phyloP scores from a whole-genome alignment of 35 echinoderm and acorn worm genomes.

The Hemicentrotus pulcherrimus region DNA sequence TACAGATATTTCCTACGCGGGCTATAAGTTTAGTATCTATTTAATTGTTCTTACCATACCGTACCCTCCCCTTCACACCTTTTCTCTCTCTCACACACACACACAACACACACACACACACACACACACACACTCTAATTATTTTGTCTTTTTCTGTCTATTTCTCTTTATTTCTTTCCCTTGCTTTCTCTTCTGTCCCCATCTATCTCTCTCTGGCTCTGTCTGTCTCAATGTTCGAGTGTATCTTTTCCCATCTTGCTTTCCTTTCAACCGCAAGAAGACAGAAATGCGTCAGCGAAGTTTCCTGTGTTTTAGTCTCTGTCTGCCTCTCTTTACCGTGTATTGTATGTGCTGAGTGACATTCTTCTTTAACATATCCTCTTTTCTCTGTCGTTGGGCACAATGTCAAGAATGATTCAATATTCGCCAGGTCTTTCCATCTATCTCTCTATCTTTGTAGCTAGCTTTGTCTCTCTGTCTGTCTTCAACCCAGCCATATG shows the following conservation, averaged over 20 bases:
- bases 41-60: too few relatives aligned
- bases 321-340: not conserved
- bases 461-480: too few relatives aligned
- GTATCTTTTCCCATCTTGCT: not conserved
- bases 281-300: not conserved
- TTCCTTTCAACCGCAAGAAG: not conserved
- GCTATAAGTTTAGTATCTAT: too few relatives aligned
- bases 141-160: not conserved
- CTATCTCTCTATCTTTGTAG: not conserved
- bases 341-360: not conserved
- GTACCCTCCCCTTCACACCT: too few relatives aligned
- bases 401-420: not conserved
- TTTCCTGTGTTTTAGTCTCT: not conserved
- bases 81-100: not conserved
- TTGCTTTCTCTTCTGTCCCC: not conserved
- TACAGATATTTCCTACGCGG: too few relatives aligned
- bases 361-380: not conserved
- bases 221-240: not conserved
- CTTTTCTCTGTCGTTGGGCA: not conserved
- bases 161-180: not conserved
- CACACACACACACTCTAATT: too few relatives aligned
- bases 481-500: too few relatives aligned
- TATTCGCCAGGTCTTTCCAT: not conserved
- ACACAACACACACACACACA: too few relatives aligned
- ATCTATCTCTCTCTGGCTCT: not conserved